These are phyloP conservation scores for Myopa testacea DNA, from an alignment of 2,888 invertebrate species.

Conservation along the genomic window DNA sequence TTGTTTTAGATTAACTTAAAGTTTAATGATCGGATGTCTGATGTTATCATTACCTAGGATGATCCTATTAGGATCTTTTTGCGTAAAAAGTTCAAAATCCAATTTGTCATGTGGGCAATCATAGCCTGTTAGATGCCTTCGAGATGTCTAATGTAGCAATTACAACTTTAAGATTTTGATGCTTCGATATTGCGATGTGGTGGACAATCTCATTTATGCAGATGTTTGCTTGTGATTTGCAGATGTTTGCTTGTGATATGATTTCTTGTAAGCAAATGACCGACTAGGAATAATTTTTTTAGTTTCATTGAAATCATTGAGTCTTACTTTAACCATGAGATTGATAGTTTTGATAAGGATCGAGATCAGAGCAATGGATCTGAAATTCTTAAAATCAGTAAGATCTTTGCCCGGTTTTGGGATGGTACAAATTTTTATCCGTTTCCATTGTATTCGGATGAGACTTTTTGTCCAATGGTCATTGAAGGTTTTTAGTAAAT, in stretches of 20 bases:
- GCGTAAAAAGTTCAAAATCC: too few species aligned
- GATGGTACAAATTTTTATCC: too few species aligned
- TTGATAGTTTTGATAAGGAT: slow-evolving; percentile 24
- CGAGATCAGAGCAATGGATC: slow-evolving; percentile 27
- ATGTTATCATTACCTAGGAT: too few species aligned
- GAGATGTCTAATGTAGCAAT: slow-evolving; percentile 9
- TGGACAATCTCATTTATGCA: slow-evolving; percentile 38
- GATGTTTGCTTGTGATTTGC: slow-evolving; percentile 1
- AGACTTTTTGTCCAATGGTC: too few species aligned
- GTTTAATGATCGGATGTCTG: too few species aligned
- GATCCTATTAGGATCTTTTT: too few species aligned
- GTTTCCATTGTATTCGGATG: too few species aligned
- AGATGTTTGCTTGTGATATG: neutral
- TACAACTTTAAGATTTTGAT: slow-evolving; percentile 11
- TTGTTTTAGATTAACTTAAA: too few species aligned
- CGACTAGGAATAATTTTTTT: slow-evolving; percentile 19
- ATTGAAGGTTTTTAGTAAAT: too few species aligned
- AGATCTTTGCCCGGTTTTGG: too few species aligned
- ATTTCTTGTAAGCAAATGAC: slow-evolving; percentile 31
- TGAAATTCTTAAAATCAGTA: neutral
- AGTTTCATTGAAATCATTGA: neutral
- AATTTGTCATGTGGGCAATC: too few species aligned
- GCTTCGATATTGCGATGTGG: neutral
- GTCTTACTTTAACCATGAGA: too few species aligned
- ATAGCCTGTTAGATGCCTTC: slow-evolving; percentile 41